phyloP scores from a whole-genome alignment of 1,140 invertebrate species.

The Bombus impatiens region DNA sequence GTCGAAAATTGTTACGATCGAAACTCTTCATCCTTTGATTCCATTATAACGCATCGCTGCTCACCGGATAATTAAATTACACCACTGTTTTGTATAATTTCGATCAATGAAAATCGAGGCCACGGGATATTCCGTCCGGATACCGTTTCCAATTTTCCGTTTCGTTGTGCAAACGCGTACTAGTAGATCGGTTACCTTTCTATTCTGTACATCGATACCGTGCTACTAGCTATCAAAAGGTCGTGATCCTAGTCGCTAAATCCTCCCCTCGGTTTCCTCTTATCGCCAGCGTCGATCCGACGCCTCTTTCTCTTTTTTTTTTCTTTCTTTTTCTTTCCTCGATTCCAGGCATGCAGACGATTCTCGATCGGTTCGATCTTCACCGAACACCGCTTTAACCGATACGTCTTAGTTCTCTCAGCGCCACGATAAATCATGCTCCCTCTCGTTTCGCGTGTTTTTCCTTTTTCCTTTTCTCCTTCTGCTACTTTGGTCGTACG shows the following conservation, averaged over 20 bases:
- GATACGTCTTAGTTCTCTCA: neutral
- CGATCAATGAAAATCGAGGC: slow-evolving; percentile 48
- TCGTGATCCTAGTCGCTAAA: no score
- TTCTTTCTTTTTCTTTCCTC: accelerated
- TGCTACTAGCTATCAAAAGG: no score
- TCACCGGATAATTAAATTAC: slow-evolving; percentile 64
- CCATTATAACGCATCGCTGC: slow-evolving; percentile 65
- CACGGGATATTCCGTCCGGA: neutral
- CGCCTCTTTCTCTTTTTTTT: no score
- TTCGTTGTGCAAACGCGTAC: neutral
- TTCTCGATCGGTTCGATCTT: slow-evolving; percentile 28
- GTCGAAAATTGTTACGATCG: slow-evolving; percentile 53
- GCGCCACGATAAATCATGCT: slow-evolving; percentile 59
- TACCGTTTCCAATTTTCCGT: slow-evolving; percentile 10
- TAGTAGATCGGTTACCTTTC: neutral
- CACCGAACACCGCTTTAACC: neutral
- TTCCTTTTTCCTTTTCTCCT: neutral
- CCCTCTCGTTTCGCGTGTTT: neutral
- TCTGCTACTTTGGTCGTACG: neutral
- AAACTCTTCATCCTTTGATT: slow-evolving; percentile 65
- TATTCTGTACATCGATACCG: no score
- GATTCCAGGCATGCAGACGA: neutral
- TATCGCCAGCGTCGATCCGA: neutral
- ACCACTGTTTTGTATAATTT: slow-evolving; percentile 64
- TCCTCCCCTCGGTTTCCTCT: no score